A percentile compares a stretch with the other conserved stretches of the same genome.
These are phyloP conservation scores for Chionomys nivalis DNA, from an alignment of 2,113 vertebrate genomes.

Conservation along the genomic window DNA sequence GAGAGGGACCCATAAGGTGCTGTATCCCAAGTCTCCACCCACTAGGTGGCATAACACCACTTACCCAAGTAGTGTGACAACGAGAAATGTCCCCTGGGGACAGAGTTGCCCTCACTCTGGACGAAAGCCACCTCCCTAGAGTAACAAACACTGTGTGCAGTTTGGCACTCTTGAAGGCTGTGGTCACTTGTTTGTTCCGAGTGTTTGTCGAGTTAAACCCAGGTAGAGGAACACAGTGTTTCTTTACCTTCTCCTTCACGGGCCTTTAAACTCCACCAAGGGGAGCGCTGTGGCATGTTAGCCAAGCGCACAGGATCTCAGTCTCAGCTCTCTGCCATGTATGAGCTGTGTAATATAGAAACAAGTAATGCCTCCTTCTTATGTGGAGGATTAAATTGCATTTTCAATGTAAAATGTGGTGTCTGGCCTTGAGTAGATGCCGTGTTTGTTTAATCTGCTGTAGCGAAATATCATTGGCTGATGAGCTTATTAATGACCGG, in stretches of 20 bases:
- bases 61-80: background rate
- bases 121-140: background rate
- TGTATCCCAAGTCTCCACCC: background rate
- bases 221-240: background rate
- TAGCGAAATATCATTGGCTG: background rate
- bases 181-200: conserved; percentile 54
- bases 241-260: background rate
- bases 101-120: fast-evolving
- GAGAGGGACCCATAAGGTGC: background rate
- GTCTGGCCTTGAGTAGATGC: background rate
- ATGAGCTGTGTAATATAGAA: background rate
- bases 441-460: background rate
- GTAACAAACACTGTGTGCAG: background rate
- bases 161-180: background rate
- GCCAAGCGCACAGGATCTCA: background rate
- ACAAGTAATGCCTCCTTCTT: background rate
- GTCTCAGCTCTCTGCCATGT: background rate
- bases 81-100: background rate
- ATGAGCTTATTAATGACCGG: background rate
- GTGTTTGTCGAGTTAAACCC: background rate
- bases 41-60: background rate
- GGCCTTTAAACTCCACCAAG: background rate
- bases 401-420: background rate
- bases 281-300: background rate
- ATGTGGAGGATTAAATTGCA: background rate